Evolutionary conservation across 2,888 invertebrate species (phyloP), one percentile per base, ranked within the genome.

Genomic region (Eulithis testata): DNA sequence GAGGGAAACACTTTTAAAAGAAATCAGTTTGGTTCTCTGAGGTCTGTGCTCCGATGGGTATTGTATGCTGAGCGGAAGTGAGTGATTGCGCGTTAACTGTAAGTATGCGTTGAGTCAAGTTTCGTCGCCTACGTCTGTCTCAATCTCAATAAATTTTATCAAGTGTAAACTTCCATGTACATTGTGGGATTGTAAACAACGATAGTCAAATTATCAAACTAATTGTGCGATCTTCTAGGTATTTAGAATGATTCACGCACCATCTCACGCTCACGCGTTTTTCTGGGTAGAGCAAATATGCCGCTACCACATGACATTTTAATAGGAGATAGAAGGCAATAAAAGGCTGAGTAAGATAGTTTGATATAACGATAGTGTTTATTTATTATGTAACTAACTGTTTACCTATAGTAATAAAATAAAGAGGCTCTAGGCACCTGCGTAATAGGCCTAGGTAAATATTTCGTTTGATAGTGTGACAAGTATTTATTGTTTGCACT

Each of bases 1-100:
- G 8, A 40, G 40, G 40, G 8, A 40, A 40, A 11, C 40, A 40
- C 40, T 40, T 40, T 40, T 12, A 47, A 47, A 49, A 49, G 21
- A 9, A 45, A 49, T 21, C 49, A 3, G 11, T 49, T 54, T 50
- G 66, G 69, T 68, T 66, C 51, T 68, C 55, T 45, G 60, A 69
- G 65, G 64, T 63, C 52, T 68, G 65, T 68, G 68, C 70, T 65
- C 72, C 37, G 66, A 43, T 50, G 54, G 60, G 7, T 60, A 59
- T 61, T n/a, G 36, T 52, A 81, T 65, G 47, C 52, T 68, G 82
- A 83, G 75, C 87, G 88, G 87, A 89, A 86, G 76, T 68, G 51
- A 69, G 61, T 78, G 81, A 86, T 87, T 85, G 82, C 73, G 71
- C 77, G 73, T 73, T 77, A 80, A 81, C 21, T 21, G 21, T n/a